Percentiles rank a stretch among this genome's conserved stretches.
phyloP scores from a whole-genome alignment of 1,140 invertebrate genomes.

The Brachionus angularis region DNA sequence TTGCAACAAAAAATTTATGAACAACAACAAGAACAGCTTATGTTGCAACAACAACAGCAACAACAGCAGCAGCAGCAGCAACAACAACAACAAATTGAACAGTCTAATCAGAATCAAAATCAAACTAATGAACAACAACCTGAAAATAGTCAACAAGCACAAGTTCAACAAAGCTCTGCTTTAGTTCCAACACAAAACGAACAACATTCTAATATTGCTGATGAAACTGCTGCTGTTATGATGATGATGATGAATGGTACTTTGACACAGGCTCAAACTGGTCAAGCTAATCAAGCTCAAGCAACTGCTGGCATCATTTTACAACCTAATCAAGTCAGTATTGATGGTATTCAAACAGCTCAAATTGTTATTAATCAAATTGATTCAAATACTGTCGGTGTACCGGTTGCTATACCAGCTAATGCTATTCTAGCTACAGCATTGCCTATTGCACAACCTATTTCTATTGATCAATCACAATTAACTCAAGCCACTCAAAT shows the following conservation, averaged over 20 bases:
- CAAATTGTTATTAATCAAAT: constrained; percentile 15
- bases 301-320: constrained; percentile 1
- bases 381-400: neutral
- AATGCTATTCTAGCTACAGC: constrained; percentile 2
- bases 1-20: constrained; percentile 42
- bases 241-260: constrained; percentile 44
- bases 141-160: too few relatives aligned
- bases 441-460: neutral
- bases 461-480: neutral
- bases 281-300: constrained; percentile 17
- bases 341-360: constrained; percentile 32
- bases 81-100: neutral
- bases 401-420: neutral
- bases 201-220: constrained; percentile 15
- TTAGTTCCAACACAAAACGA: too few relatives aligned
- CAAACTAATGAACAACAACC: neutral
- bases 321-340: too few relatives aligned
- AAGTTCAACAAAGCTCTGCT: too few relatives aligned
- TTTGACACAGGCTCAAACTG: too few relatives aligned
- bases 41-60: constrained; percentile 31
- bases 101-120: neutral
- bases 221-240: constrained; percentile 39
- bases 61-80: neutral
- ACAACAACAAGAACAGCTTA: constrained; percentile 38
- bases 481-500: too few relatives aligned